Conservation (phyloP, 2,888 invertebrate species). For the Drosophila macrospina region DNA sequence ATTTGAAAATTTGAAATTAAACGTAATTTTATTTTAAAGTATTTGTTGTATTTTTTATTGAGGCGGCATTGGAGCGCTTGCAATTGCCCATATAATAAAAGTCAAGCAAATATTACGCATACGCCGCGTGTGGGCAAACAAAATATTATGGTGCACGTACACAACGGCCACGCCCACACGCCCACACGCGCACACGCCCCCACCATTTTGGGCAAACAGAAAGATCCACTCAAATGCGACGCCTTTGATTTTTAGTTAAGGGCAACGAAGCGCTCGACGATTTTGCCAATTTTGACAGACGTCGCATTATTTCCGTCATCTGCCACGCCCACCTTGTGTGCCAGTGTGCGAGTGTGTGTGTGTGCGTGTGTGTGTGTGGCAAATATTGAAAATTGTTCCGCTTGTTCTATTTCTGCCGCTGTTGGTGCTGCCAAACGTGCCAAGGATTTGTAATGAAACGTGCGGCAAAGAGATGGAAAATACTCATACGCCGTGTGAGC, state of each 20-base stretch:
- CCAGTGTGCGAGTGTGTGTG: constrained; percentile 24
- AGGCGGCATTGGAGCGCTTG: constrained; percentile 58
- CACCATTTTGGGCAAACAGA: constrained; percentile 7
- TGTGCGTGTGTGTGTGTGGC: constrained; percentile 37
- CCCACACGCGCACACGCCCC: constrained; percentile 37
- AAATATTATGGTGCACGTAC: constrained; percentile 70
- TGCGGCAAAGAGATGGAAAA: constrained; percentile 62
- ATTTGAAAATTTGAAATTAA: constrained; percentile 70
- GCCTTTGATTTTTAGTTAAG: constrained; percentile 77
- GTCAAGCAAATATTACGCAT: constrained; percentile 68
- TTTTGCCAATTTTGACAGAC: constrained; percentile 79
- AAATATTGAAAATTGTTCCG: constrained; percentile 71
- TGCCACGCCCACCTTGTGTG: constrained; percentile 63
- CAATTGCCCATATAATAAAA: constrained; percentile 74
- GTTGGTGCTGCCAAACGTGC: constrained; percentile 66
- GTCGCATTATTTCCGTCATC: constrained; percentile 77
- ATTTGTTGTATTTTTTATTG: constrained; percentile 39
- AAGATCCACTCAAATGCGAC: constrained; percentile 53
- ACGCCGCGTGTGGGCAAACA: constrained; percentile 63
- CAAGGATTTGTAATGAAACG: constrained; percentile 78
- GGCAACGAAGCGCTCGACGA: constrained; percentile 64
- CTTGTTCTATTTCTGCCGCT: constrained; percentile 31
- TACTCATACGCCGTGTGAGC: constrained; percentile 71
- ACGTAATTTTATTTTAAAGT: constrained; percentile 71
- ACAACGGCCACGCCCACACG: constrained; percentile 46